Evolutionary conservation across 2,888 invertebrate species (phyloP).

Genomic region (Ennomos quercinarius): DNA sequence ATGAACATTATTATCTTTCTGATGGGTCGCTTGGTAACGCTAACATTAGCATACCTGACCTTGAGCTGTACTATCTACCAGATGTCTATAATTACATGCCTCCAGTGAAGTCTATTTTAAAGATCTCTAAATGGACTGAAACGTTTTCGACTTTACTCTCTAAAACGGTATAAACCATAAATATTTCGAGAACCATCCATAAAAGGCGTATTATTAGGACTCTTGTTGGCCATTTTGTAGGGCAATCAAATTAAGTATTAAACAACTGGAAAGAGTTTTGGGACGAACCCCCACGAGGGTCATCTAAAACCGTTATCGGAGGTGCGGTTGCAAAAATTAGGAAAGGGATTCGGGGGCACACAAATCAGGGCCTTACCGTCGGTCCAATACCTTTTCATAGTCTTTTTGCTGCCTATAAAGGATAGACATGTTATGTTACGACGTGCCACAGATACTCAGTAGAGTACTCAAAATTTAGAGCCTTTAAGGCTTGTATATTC

Average conservation of each 20-base stretch:
- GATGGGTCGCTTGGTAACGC: too few species aligned
- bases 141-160: constrained; percentile 4
- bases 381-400: constrained; percentile 6
- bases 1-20: too few species aligned
- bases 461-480: too few species aligned
- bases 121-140: neutral
- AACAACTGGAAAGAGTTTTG: constrained; percentile 44
- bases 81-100: constrained; percentile 11
- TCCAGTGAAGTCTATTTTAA: constrained; percentile 7
- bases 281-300: constrained; percentile 45
- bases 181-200: constrained; percentile 15
- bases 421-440: too few species aligned
- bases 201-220: constrained; percentile 23
- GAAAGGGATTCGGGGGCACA: constrained; percentile 8
- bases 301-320: constrained; percentile 47
- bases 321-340: constrained; percentile 26
- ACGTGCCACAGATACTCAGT: too few species aligned
- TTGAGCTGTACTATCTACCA: constrained; percentile 6
- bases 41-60: constrained; percentile 4
- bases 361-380: constrained; percentile 15
- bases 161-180: constrained; percentile 10
- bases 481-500: too few species aligned
- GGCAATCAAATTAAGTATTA: constrained; percentile 53
- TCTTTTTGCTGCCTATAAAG: neutral
- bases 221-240: constrained; percentile 39